Evolutionary conservation across 2,888 invertebrate genomes (phyloP).

Genomic region (Lithophane leautieri): DNA sequence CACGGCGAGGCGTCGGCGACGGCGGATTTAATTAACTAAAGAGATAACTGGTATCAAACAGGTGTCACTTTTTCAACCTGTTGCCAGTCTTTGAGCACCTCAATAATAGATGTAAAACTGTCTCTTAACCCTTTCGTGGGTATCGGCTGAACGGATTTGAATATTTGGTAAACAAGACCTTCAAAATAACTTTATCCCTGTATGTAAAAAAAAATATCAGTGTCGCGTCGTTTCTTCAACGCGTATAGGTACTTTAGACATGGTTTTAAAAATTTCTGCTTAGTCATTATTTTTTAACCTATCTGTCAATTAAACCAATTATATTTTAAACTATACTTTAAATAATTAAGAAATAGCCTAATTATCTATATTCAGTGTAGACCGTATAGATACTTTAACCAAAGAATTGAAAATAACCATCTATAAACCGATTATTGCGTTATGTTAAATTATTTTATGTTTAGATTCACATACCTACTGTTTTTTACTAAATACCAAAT

Average conservation of each 20-base stretch:
- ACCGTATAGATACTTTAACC: neutral
- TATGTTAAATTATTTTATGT: too few relatives aligned
- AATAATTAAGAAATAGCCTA: neutral
- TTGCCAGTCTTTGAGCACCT: conserved; percentile 37
- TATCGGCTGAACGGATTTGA: neutral
- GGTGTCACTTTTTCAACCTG: conserved; percentile 50
- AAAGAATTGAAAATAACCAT: neutral
- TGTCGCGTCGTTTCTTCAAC: neutral
- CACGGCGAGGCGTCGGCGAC: conserved; percentile 1
- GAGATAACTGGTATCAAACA: conserved; percentile 39
- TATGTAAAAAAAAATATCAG: neutral
- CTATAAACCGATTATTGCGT: too few relatives aligned
- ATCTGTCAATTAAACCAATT: neutral
- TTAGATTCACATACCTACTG: too few relatives aligned
- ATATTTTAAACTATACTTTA: neutral
- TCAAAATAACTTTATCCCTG: too few relatives aligned
- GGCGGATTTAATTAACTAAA: conserved; percentile 32
- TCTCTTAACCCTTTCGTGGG: neutral
- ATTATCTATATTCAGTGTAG: neutral
- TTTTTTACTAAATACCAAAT: too few relatives aligned
- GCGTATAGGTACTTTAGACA: neutral
- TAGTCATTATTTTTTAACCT: too few relatives aligned
- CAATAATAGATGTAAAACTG: conserved; percentile 9
- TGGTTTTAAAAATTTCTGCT: neutral
- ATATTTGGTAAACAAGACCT: neutral